Evolutionary conservation across 2,797 vertebrate genomes (phyloP), one percentile per base, ranked within the genome.

Genomic region (Tapera naevia): DNA sequence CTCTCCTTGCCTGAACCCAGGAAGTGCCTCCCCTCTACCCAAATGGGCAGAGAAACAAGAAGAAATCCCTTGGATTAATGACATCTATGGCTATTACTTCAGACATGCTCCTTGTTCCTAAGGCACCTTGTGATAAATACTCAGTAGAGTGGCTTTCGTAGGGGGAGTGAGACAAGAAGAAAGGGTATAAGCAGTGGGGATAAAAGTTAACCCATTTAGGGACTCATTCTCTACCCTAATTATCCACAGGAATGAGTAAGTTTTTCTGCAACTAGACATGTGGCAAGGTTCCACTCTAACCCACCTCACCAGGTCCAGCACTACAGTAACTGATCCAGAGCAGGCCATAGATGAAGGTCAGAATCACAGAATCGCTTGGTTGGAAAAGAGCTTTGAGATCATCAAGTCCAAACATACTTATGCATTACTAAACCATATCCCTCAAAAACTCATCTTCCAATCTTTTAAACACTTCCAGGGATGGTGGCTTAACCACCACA

Each of bases 121-220:
- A 96, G 94, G 94, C 92, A 97, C 91, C 92, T 81, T 56, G 80
- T 92, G 89, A 94, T 81, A 89, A 96, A 93, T 89, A 53, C 41
- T 83, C 65, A 71, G 21, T 30, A 56, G 61, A 85, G 86, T 46
- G 46, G 46, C 35, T 72, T 74, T 76, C 54, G 39, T 27, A 65
- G 27, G 78, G 13, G 43, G 53, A 61, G 62, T 37, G 25, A 74
- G 37, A 89, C 62, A 61, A 74, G 35, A 83, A 91, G 30, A 17
- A 80, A 71, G 48, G 35, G 15, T 66, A 12, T 30, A 82, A 76
- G 46, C 32, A 92, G 54, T 23, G 5, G 37, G 32, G 39, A 80
- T 72, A 73, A 81, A 89, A 80, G 30, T 56, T 32, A 89, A 89
- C 21, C 79, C 11, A 30, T 33, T 51, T 48, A 58, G 60, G 46